Base-by-base conservation (phyloP, 2,113 vertebrate species). In the Megatriorchis doriae region DNA sequence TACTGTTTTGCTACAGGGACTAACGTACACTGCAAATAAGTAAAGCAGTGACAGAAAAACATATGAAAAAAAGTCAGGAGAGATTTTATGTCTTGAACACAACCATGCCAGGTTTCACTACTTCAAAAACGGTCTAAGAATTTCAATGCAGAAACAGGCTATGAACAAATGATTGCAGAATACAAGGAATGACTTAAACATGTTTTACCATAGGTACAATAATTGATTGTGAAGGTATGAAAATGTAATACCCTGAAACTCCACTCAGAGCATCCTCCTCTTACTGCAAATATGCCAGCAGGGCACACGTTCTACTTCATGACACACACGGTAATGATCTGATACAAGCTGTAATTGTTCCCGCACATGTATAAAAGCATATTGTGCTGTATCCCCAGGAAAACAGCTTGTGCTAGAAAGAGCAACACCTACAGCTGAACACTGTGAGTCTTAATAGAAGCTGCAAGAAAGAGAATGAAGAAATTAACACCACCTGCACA, bases 341-440 rank as follows among this genome's bases (percentile, higher is more conserved):
- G 55, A 38, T 85, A 86, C 78, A 90, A 84, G 84, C 12, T 1
- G 32, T 83, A 96, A 88, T 58, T 90, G 84, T 73, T 88, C 84
- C 84, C 56, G 86, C 66, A 62, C 74, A 72, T 29, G 45, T 74
- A 95, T 42, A 95, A 91, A 82, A 95, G 78, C 77, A 95, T 91
- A 92, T 79, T 89, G 84, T 94, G 78, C 81, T 83, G 38, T 59
- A 62, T 84, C 89, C 87, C 81, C 67, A n/a, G 91, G 89, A 94
- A 97, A 88, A 88, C 9, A 1, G 63, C 6, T 2, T 88, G 75
- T 73, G 71, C 94, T 88, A 66, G 85, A 86, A 94, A 90, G 66
- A 68, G 71, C 61, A 91, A 94, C 94, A 92, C 58, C 71, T 90
- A 80, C 81, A 80, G 81, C 79, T 66, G 50, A 97, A 91, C 81